A percentile compares a stretch with the other conserved stretches of the same genome.
Evolutionary conservation across 2,113 vertebrate genomes (phyloP).

Genomic region (Telmatochromis sp.): DNA sequence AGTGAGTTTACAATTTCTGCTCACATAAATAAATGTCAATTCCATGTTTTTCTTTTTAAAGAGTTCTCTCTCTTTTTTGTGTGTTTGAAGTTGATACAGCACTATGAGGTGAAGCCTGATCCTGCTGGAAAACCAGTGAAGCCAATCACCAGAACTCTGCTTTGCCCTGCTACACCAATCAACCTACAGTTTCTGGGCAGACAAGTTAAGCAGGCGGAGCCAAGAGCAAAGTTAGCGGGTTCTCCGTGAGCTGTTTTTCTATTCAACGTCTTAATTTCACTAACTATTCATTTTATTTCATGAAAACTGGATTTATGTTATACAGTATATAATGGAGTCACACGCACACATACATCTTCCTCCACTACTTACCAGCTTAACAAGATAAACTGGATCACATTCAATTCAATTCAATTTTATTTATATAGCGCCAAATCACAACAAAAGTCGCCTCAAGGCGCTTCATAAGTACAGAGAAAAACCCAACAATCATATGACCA

Average conservation of each 20-base stretch:
- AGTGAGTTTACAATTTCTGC: background rate
- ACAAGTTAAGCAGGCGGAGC: background rate
- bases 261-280: background rate
- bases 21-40: background rate
- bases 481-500: too few relatives aligned
- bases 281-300: background rate
- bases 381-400: background rate
- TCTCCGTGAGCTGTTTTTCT: constrained; percentile 7
- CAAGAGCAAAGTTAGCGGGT: background rate
- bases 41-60: background rate
- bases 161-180: constrained; percentile 64
- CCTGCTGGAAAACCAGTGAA: constrained; percentile 55
- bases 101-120: constrained; percentile 66
- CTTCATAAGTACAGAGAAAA: too few relatives aligned
- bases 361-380: background rate
- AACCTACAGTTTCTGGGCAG: constrained; percentile 72
- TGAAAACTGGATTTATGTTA: background rate
- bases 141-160: constrained; percentile 68
- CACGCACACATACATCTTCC: background rate
- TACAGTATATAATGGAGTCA: background rate
- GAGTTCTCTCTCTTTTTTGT: background rate
- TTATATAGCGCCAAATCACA: too few relatives aligned
- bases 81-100: constrained; percentile 63
- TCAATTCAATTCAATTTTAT: background rate
- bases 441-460: too few relatives aligned